These are phyloP conservation scores for Cercocebus atys DNA, from an alignment of 2,113 vertebrate species.

Conservation along the genomic window DNA sequence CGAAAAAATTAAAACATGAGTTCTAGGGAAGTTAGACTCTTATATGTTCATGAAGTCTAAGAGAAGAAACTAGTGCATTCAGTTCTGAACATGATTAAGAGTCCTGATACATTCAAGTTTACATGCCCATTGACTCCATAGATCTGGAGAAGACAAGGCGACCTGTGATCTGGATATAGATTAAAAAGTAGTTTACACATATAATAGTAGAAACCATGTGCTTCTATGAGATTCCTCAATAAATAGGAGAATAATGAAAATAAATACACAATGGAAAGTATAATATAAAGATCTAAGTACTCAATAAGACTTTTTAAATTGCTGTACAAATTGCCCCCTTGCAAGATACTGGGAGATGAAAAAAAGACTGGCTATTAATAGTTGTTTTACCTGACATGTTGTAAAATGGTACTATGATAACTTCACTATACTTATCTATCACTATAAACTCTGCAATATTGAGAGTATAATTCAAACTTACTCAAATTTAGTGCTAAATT, in stretches of 20 bases:
- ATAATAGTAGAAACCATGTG: background rate
- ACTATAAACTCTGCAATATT: background rate
- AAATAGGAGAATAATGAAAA: background rate
- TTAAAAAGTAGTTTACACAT: background rate
- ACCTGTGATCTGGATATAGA: background rate
- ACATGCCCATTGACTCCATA: background rate
- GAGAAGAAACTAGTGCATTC: background rate
- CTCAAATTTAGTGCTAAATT: background rate
- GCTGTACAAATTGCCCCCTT: background rate
- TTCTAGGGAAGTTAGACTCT: background rate
- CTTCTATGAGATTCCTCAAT: background rate
- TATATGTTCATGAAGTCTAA: background rate
- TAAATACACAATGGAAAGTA: background rate
- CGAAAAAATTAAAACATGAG: background rate
- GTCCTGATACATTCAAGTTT: background rate
- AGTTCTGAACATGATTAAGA: background rate
- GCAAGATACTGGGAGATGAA: background rate
- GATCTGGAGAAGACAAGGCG: background rate
- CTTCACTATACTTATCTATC: background rate
- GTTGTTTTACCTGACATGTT: background rate
- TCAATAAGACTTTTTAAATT: background rate
- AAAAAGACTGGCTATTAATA: background rate
- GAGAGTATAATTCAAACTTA: background rate
- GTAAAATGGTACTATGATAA: background rate
- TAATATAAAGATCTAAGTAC: background rate